Conservation (phyloP, 2,888 invertebrate species). For the Luffia ferchaultella region DNA sequence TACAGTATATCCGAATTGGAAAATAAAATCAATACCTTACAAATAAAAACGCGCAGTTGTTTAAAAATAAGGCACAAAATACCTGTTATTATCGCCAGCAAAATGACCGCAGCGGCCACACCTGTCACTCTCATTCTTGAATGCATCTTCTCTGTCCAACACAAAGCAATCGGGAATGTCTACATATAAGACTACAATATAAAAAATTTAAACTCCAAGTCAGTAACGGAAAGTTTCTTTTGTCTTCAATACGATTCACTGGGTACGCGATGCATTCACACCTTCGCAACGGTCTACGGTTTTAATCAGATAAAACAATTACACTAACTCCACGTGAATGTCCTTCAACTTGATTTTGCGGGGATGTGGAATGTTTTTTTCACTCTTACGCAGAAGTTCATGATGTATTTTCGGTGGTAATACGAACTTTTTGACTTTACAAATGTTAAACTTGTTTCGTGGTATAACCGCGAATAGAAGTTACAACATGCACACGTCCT, state of each 20-base stretch:
- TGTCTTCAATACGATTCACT: slow-evolving; percentile 45
- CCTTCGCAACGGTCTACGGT: slow-evolving; percentile 31
- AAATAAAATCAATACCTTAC: no score
- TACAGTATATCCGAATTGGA: no score
- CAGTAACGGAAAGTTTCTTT: slow-evolving; percentile 40
- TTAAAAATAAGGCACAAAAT: slow-evolving; percentile 12
- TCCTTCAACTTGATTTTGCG: slow-evolving; percentile 29
- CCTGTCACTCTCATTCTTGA: slow-evolving; percentile 52
- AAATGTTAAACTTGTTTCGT: slow-evolving; percentile 20
- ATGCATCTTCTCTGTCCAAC: slow-evolving; percentile 59
- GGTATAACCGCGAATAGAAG: neutral
- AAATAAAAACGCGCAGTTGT: neutral
- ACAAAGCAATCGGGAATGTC: slow-evolving; percentile 38
- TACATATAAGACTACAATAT: slow-evolving; percentile 44
- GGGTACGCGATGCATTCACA: slow-evolving; percentile 47
- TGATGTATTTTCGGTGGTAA: slow-evolving; percentile 26
- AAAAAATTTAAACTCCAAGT: slow-evolving; percentile 33
- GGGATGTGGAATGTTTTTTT: slow-evolving; percentile 28
- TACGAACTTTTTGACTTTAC: slow-evolving; percentile 22
- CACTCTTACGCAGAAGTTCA: slow-evolving; percentile 33
- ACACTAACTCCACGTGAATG: slow-evolving; percentile 48
- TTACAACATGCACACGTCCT: slow-evolving; percentile 35
- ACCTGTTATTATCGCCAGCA: slow-evolving; percentile 57
- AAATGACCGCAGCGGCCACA: slow-evolving; percentile 52
- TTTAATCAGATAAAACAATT: slow-evolving; percentile 35